phyloP scores from a whole-genome alignment of 1,140 invertebrate species.

The Brachionus koreanus region DNA sequence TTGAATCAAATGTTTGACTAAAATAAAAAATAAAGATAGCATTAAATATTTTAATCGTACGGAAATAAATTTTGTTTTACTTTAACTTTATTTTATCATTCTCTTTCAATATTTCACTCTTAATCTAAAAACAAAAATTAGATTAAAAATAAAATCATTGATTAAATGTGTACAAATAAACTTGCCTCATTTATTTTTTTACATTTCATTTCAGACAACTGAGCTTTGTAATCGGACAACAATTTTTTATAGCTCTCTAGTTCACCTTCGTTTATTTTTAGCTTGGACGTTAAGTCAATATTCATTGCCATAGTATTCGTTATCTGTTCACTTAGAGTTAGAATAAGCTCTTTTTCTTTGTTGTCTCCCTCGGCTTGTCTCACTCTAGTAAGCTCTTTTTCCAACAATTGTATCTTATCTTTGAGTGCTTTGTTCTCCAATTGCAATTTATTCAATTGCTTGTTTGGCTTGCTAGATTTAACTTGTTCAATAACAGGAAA shows the following conservation, averaged over 20 bases:
- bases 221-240: constrained; percentile 26
- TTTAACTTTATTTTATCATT: constrained; percentile 25
- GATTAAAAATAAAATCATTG: background rate
- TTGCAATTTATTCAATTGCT: background rate
- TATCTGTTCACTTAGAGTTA: constrained; percentile 10
- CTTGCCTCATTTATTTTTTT: constrained; percentile 38
- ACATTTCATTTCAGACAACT: constrained; percentile 23
- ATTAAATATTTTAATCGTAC: background rate
- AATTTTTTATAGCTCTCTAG: constrained; percentile 17
- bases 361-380: background rate
- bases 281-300: constrained; percentile 4
- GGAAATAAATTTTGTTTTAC: constrained; percentile 6
- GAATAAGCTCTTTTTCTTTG: constrained; percentile 36
- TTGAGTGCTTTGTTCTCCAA: background rate
- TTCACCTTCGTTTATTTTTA: constrained; percentile 34
- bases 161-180: background rate
- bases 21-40: background rate
- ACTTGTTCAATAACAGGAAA: constrained; percentile 1
- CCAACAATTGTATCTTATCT: background rate
- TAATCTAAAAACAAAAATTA: constrained; percentile 29
- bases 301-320: constrained; percentile 7
- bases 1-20: background rate
- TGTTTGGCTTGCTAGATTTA: background rate
- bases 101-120: constrained; percentile 29
- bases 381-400: background rate